A percentile compares a stretch with the other conserved stretches of the same genome.
Conservation (phyloP, 1,140 invertebrate genomes). For the Danaus plexippus region DNA sequence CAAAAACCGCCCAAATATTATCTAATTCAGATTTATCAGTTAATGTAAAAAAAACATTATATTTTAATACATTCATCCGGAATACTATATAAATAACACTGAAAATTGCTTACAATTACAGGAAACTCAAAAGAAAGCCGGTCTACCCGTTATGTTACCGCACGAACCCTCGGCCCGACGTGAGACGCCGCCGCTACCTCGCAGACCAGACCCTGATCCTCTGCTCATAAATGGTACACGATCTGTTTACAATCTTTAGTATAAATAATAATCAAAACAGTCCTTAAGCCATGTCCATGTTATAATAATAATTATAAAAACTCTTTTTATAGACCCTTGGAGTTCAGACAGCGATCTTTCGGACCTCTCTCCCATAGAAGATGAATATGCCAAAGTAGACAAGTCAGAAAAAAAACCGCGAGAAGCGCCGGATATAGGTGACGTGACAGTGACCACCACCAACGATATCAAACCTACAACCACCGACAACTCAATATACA, state of each 20-base stretch:
- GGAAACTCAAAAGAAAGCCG: constrained; percentile 89
- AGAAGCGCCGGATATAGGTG: constrained; percentile 56
- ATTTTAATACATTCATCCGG: background rate
- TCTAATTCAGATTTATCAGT: too few relatives aligned
- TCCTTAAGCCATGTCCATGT: background rate
- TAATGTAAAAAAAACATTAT: background rate
- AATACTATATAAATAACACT: too few relatives aligned
- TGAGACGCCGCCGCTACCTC: constrained; percentile 81
- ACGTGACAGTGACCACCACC: constrained; percentile 47
- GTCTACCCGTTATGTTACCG: constrained; percentile 86
- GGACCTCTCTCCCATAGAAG: constrained; percentile 58
- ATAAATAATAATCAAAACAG: background rate
- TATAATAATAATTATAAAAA: background rate
- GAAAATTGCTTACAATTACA: constrained; percentile 67
- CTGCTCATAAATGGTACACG: constrained; percentile 57
- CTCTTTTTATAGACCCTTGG: constrained; percentile 53
- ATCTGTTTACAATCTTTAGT: background rate
- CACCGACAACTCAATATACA: constrained; percentile 12
- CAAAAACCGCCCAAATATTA: too few relatives aligned
- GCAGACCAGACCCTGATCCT: constrained; percentile 79
- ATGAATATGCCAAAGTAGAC: constrained; percentile 63
- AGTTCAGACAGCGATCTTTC: constrained; percentile 64
- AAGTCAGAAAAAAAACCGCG: constrained; percentile 47
- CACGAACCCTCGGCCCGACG: constrained; percentile 82
- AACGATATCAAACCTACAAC: constrained; percentile 18